Conservation (phyloP, 2,113 vertebrate species). For the Cervus canadensis region DNA sequence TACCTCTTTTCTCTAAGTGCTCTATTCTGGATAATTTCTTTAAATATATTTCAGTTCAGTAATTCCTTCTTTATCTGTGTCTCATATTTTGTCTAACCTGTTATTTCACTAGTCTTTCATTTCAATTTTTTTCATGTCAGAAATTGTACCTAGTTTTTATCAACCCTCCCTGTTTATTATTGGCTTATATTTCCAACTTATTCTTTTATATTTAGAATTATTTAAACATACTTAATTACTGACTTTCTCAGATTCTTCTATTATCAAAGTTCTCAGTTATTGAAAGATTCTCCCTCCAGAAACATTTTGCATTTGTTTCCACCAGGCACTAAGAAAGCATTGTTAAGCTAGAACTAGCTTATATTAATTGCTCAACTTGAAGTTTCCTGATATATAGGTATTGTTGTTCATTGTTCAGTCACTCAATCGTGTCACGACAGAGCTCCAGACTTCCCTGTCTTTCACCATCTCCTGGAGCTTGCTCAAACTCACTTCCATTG, state of each 20-base stretch:
- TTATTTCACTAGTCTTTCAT: neutral
- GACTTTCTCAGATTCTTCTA: neutral
- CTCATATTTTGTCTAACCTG: neutral
- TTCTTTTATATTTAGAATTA: neutral
- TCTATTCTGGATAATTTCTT: neutral
- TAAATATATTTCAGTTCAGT: neutral
- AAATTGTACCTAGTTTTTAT: neutral
- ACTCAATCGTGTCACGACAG: rapidly evolving
- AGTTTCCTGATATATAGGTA: neutral
- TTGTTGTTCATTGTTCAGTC: neutral
- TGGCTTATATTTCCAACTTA: neutral
- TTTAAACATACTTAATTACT: neutral
- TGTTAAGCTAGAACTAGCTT: neutral
- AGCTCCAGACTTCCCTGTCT: neutral
- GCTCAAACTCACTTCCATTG: neutral
- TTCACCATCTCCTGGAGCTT: neutral
- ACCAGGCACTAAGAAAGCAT: neutral
- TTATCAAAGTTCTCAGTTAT: neutral
- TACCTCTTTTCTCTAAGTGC: neutral
- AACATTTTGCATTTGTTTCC: neutral
- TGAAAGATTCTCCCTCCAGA: neutral
- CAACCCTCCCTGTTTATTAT: neutral
- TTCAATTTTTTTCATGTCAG: neutral
- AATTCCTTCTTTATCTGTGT: neutral
- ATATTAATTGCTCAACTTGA: neutral